These are phyloP conservation scores for Drosophila anomalata DNA, from an alignment of 2,888 invertebrate genomes.

Conservation along the genomic window DNA sequence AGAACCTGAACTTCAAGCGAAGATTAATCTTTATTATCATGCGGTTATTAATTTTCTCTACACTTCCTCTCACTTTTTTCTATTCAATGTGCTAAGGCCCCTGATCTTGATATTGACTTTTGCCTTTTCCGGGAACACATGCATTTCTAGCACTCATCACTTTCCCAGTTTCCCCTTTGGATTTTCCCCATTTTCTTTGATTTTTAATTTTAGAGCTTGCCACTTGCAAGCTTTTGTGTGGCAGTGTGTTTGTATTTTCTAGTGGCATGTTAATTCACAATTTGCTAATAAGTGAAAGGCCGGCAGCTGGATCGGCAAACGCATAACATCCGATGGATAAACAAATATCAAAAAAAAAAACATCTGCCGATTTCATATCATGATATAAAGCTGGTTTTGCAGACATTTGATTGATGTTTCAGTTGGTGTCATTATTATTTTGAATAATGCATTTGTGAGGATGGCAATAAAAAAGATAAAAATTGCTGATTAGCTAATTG, in stretches of 20 bases:
- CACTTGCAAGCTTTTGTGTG: constrained; percentile 40
- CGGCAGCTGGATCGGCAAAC: constrained; percentile 20
- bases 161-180: constrained; percentile 4
- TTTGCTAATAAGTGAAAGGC: constrained; percentile 76
- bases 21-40: constrained; percentile 36
- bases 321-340: constrained; percentile 21
- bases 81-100: not conserved
- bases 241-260: constrained; percentile 15
- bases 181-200: constrained; percentile 12
- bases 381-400: constrained; percentile 32
- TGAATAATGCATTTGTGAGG: constrained; percentile 25
- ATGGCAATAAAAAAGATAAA: not conserved
- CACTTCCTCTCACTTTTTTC: constrained; percentile 30
- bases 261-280: constrained; percentile 69
- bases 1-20: constrained; percentile 18
- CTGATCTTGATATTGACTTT: not conserved
- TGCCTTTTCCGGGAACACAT: not conserved
- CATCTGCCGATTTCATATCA: constrained; percentile 22
- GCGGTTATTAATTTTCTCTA: constrained; percentile 32
- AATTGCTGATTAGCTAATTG: constrained; percentile 12
- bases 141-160: constrained; percentile 5
- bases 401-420: constrained; percentile 40
- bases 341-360: constrained; percentile 6
- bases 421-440: constrained; percentile 31
- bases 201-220: constrained; percentile 16